phyloP scores from a whole-genome alignment of 2,888 invertebrate genomes.

The Strigamia maritima region DNA sequence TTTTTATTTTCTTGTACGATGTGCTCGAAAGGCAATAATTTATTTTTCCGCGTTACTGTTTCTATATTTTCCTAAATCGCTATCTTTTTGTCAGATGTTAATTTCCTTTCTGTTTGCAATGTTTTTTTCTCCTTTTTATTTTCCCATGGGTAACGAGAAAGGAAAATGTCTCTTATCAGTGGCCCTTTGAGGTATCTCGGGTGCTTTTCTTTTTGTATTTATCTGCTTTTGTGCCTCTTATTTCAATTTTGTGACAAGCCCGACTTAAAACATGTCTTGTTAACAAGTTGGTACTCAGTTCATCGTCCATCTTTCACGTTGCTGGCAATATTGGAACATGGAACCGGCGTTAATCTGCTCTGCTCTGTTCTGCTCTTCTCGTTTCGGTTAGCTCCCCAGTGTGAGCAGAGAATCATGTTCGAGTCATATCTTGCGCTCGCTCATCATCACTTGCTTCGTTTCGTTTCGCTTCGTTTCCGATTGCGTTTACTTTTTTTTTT shows the following conservation, averaged over 20 bases:
- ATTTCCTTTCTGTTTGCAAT: constrained; percentile 5
- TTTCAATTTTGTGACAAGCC: constrained; percentile 9
- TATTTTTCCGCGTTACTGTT: not conserved
- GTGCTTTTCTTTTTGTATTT: constrained; percentile 21
- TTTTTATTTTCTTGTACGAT: not conserved
- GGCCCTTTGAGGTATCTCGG: constrained; percentile 15
- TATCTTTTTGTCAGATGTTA: constrained; percentile 25
- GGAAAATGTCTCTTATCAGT: constrained; percentile 21
- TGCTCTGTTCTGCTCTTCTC: not conserved
- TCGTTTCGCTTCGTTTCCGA: not conserved
- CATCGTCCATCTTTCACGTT: constrained; percentile 1
- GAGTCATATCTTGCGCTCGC: not conserved
- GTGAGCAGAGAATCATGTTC: not conserved
- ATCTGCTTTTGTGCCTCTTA: constrained; percentile 2
- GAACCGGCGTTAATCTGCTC: not conserved
- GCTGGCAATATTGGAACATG: not conserved
- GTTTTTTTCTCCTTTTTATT: not conserved
- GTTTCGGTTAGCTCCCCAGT: not conserved
- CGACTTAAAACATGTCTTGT: constrained; percentile 2
- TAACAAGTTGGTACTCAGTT: not conserved
- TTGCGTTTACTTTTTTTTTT: not conserved
- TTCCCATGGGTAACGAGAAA: constrained; percentile 1
- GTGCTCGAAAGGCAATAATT: constrained; percentile 20
- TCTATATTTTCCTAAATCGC: not conserved
- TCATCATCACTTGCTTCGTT: not conserved